A percentile compares a stretch with the other conserved stretches of the same genome.
Evolutionary conservation across 2,797 vertebrate species (phyloP).

Genomic region (Urocyon cinereoargenteus): DNA sequence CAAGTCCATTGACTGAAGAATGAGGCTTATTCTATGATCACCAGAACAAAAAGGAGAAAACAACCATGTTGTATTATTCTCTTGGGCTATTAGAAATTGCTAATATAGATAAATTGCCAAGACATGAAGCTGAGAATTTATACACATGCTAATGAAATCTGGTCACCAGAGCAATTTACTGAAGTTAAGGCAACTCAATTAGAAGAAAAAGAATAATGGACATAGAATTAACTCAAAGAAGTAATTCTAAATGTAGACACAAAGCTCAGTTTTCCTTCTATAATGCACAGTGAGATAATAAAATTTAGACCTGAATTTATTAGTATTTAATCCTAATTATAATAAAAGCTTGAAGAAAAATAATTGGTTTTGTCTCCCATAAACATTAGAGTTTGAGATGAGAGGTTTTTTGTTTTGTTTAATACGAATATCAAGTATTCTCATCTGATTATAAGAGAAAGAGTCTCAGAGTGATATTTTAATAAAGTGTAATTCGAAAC

Average conservation of each 20-base stretch:
- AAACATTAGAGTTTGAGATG: not conserved
- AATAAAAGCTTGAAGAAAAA: not conserved
- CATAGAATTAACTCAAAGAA: slow-evolving; percentile 51
- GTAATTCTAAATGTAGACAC: slow-evolving; percentile 33
- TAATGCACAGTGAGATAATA: not conserved
- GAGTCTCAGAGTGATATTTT: not conserved
- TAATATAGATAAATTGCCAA: slow-evolving; percentile 63
- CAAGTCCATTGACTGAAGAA: slow-evolving; percentile 56
- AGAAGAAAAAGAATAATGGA: slow-evolving; percentile 41
- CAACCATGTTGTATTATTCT: slow-evolving; percentile 11
- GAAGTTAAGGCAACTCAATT: slow-evolving; percentile 40
- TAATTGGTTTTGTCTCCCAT: not conserved
- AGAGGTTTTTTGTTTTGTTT: not conserved
- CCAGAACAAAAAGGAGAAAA: slow-evolving; percentile 51
- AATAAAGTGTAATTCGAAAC: slow-evolving; percentile 46
- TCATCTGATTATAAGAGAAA: not conserved
- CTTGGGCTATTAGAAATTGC: slow-evolving; percentile 35
- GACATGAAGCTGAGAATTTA: slow-evolving; percentile 33
- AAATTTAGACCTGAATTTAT: slow-evolving; percentile 27
- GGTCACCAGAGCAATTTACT: slow-evolving; percentile 22
- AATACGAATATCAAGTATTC: not conserved
- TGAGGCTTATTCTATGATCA: not conserved
- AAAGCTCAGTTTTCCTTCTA: not conserved
- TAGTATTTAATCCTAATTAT: slow-evolving; percentile 2
- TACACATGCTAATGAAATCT: slow-evolving; percentile 38